Base-by-base conservation (phyloP, 2,113 vertebrate species). In the Bettongia penicillata region DNA sequence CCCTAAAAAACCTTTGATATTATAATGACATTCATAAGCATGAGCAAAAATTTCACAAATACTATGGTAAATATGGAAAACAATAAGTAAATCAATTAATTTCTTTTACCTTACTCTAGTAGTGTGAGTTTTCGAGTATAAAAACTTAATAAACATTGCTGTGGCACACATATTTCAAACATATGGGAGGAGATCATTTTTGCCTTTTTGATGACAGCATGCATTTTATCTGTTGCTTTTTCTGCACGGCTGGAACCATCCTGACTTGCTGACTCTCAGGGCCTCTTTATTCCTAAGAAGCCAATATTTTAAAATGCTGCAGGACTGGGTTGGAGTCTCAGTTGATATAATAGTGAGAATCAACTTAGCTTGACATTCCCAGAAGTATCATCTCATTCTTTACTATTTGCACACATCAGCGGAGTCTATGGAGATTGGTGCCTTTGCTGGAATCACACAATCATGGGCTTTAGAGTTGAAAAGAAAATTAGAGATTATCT, bases 201-300 rank as follows among this genome's bases (percentile, higher is more conserved):
- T 93, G 9, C 14, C 26, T 93, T 2, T 9, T 19, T 57, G 84
- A n/a, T 84, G 92, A 90, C 0, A 51, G 50, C 50, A 52, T 84
- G 4, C 25, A 49, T 51, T 95, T 91, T 92, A 31, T 91, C 49
- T 92, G 11, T 51, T 37, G 3, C 93, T 94, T 94, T 51, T 95
- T 94, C 61, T 94, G 93, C 11, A 91, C 37, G 51, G 1, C 8
- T 9, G 5, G 89, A 57, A 49, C 11, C 92, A 84, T 91, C 91
- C 50, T 31, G 84, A 68, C 0, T 93, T 57, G 95, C 53, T 25
- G 77, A 16, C 2, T 90, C 24, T 2, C 9, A 93, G n/a, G 93
- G 19, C 10, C 25, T 52, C 89, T 55, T 61, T 23, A 57, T 84
- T 52, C 48, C 23, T 90, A 57, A 89, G 61, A 37, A 84, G 5